Evolutionary conservation across 2,888 invertebrate genomes (phyloP), one percentile per base, ranked within the genome.

Genomic region (Pachliopta kotzebuea): DNA sequence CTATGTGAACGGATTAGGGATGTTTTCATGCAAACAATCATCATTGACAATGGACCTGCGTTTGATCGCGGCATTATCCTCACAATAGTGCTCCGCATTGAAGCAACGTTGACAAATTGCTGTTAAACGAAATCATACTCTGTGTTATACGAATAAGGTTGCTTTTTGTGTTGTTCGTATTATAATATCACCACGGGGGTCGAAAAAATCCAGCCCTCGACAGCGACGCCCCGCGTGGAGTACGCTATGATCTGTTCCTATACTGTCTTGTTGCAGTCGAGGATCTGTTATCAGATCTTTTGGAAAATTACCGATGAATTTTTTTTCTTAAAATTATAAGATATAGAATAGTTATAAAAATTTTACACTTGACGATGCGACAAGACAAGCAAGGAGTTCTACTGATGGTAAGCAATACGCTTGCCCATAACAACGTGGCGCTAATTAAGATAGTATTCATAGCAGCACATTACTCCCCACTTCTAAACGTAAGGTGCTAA

Each of bases 21-120:
- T 63, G n/a, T 72, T 65, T 77, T 74, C 73, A 18, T 29, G 6
- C 24, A 57, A 50, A 42, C 37, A 45, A 54, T 0, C 1, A 61
- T 57, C 56, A 64, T 67, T 76, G 78, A 87, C 86, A 89, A 88
- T 81, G 78, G 83, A 79, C 81, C 79, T 84, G 81, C 87, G 85
- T 90, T 88, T 90, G 89, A 90, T 87, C 86, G 88, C 75, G 80
- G 89, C 81, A 90, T 91, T 90, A 90, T 88, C 86, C 80, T 83
- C 81, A 88, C 86, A 88, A 90, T 90, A 88, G 90, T 88, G 86
- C 87, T 85, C 83, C 79, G 83, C 80, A 86, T 85, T 86, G 86
- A 85, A 85, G 87, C 83, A 77, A 81, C 84, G 86, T 85, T 84
- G 86, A 85, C 84, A 80, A 77, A 80, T 78, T 77, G 72, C 72